phyloP scores from a whole-genome alignment of 2,888 invertebrate species.

The Ophion slaviceki region DNA sequence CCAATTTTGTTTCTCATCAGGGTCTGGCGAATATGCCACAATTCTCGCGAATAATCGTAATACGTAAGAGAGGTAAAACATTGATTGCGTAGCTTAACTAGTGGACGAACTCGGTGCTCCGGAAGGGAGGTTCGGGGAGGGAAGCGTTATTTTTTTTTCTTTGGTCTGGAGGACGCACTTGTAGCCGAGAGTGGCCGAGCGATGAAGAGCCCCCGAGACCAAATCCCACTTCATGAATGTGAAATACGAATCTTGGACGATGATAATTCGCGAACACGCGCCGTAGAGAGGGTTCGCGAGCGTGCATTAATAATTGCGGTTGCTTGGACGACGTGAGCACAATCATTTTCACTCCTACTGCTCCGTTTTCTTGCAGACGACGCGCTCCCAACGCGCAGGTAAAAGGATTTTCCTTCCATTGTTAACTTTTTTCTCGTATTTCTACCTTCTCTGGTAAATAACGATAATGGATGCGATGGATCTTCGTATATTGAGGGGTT shows the following conservation, averaged over 20 bases:
- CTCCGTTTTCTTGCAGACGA: background rate
- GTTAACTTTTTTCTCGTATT: background rate
- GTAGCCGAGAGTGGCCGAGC: slow-evolving; percentile 46
- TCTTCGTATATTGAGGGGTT: background rate
- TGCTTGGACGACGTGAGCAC: slow-evolving; percentile 34
- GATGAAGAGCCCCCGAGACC: slow-evolving; percentile 54
- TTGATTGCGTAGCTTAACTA: background rate
- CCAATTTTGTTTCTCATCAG: slow-evolving; percentile 42
- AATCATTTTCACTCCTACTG: slow-evolving; percentile 51
- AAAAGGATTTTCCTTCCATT: background rate
- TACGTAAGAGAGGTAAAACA: slow-evolving; percentile 36
- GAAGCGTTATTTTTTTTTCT: slow-evolving; percentile 64
- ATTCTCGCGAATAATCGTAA: slow-evolving; percentile 38
- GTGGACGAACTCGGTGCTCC: slow-evolving; percentile 24
- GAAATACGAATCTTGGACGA: slow-evolving; percentile 71
- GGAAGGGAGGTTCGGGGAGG: slow-evolving; percentile 25
- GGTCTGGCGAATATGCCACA: slow-evolving; percentile 18
- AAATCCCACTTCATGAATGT: slow-evolving; percentile 79
- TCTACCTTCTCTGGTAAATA: background rate
- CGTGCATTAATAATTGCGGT: slow-evolving; percentile 46
- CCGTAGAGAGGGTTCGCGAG: slow-evolving; percentile 17
- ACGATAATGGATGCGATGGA: background rate
- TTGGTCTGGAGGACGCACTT: slow-evolving; percentile 67
- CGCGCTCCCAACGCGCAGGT: background rate
- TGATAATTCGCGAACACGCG: slow-evolving; percentile 58